Evolutionary conservation across 2,888 invertebrate species (phyloP).

Genomic region (Venustoraphidia nigricollis): DNA sequence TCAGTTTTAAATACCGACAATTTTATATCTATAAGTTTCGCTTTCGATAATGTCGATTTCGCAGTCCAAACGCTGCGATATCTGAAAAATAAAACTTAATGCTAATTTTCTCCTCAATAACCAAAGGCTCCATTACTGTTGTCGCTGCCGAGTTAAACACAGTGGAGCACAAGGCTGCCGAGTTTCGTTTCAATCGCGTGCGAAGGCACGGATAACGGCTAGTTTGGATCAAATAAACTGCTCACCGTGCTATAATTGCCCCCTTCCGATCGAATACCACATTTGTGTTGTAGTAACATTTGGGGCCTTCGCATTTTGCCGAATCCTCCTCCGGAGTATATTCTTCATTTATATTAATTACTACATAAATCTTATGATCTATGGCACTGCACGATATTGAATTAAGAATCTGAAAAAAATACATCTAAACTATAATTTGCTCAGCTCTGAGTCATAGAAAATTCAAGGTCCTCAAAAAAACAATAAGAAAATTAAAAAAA

Average conservation of each 20-base stretch:
- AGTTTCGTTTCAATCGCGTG: no score
- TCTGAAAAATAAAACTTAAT: constrained; percentile 13
- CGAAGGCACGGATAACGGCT: no score
- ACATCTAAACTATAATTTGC: constrained; percentile 8
- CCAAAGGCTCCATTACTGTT: no score
- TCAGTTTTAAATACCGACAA: constrained; percentile 30
- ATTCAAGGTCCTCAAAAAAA: no score
- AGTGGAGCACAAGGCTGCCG: no score
- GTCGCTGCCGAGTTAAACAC: no score
- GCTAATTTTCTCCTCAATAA: constrained; percentile 13
- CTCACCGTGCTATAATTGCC: constrained; percentile 32
- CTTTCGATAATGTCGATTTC: constrained; percentile 26
- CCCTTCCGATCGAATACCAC: constrained; percentile 36
- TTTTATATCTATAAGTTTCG: constrained; percentile 15
- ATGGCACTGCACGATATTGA: constrained; percentile 26
- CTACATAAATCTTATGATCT: constrained; percentile 8
- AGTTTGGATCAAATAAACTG: background rate
- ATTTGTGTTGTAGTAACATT: constrained; percentile 32
- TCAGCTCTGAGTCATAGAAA: no score
- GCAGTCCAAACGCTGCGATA: constrained; percentile 34
- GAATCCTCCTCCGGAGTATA: constrained; percentile 16
- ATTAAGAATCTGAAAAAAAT: constrained; percentile 20
- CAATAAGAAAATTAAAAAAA: no score
- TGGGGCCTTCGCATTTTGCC: constrained; percentile 20
- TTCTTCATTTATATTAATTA: constrained; percentile 9